These are phyloP conservation scores for Spheniscus mendiculus DNA, from an alignment of 2,113 vertebrate genomes.

Conservation along the genomic window DNA sequence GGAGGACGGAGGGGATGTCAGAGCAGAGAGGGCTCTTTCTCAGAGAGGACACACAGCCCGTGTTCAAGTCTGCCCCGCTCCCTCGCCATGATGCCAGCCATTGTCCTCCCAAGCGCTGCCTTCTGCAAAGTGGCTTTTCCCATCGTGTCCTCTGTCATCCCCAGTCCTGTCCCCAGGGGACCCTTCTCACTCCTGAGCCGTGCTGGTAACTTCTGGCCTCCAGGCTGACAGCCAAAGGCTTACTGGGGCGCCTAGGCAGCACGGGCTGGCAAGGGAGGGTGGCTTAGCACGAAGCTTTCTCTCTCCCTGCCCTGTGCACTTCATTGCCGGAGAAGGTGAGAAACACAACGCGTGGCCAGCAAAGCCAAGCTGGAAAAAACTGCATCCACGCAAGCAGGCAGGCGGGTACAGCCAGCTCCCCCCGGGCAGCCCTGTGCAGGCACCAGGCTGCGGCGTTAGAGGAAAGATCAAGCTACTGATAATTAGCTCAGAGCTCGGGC, in stretches of 20 bases:
- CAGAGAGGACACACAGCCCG: neutral
- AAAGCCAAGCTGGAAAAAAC: neutral
- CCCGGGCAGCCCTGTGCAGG: rapidly evolving
- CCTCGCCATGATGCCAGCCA: rapidly evolving
- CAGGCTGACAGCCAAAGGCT: neutral
- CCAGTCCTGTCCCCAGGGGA: neutral
- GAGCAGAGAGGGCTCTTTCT: neutral
- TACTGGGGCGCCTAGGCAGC: neutral
- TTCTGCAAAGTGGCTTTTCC: neutral
- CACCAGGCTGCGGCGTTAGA: neutral
- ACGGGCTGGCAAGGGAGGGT: neutral
- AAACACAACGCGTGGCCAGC: neutral
- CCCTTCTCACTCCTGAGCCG: neutral
- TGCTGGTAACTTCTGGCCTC: neutral
- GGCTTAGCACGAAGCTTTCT: neutral
- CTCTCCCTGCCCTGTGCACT: neutral
- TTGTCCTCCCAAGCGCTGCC: neutral
- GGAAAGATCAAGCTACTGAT: constrained; percentile 25
- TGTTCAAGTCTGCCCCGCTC: rapidly evolving
- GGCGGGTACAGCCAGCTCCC: neutral
- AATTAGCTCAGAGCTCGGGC: constrained; percentile 2
- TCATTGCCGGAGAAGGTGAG: neutral
- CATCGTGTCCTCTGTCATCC: neutral
- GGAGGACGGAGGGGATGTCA: neutral
- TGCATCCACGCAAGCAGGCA: neutral